These are phyloP conservation scores for Listronotus bonariensis DNA, from an alignment of 1,140 invertebrate species.

Conservation along the genomic window DNA sequence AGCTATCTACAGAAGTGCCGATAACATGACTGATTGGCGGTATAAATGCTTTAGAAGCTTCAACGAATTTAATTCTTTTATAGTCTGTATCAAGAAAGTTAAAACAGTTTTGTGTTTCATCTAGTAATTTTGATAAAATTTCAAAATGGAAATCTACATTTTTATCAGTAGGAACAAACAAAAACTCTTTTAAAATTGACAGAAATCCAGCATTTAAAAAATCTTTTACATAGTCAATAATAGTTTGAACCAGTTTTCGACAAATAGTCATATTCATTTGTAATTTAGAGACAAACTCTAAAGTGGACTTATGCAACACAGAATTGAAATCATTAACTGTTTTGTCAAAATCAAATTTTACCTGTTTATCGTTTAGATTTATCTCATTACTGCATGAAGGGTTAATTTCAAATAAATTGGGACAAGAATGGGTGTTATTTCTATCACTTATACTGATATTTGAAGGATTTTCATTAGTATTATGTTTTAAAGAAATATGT, in stretches of 20 bases:
- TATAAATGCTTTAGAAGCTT: slow-evolving; percentile 9
- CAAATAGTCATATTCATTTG: slow-evolving; percentile 9
- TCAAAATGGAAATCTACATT: slow-evolving; percentile 5
- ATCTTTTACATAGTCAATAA: slow-evolving; percentile 4
- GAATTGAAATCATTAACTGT: not conserved
- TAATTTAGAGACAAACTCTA: slow-evolving; percentile 2
- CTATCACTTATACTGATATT: too few species aligned
- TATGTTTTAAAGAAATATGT: slow-evolving; percentile 5
- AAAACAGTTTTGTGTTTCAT: slow-evolving; percentile 2
- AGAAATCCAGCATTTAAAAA: slow-evolving; percentile 16
- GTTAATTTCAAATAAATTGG: too few species aligned
- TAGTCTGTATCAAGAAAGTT: slow-evolving; percentile 17
- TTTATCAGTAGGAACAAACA: not conserved
- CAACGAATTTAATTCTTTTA: slow-evolving; percentile 15
- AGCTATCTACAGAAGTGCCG: slow-evolving; percentile 2
- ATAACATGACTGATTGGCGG: slow-evolving; percentile 10
- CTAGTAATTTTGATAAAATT: slow-evolving; percentile 3
- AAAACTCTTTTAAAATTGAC: slow-evolving; percentile 13
- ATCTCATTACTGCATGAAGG: not conserved
- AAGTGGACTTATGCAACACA: too few species aligned
- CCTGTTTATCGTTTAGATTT: not conserved
- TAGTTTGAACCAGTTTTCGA: slow-evolving; percentile 9
- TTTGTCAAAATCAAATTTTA: not conserved
- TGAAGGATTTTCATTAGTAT: not conserved
- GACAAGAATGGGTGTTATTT: too few species aligned